Base-by-base conservation (phyloP, 2,797 vertebrate species). In the Hippopotamyrus pictus region DNA sequence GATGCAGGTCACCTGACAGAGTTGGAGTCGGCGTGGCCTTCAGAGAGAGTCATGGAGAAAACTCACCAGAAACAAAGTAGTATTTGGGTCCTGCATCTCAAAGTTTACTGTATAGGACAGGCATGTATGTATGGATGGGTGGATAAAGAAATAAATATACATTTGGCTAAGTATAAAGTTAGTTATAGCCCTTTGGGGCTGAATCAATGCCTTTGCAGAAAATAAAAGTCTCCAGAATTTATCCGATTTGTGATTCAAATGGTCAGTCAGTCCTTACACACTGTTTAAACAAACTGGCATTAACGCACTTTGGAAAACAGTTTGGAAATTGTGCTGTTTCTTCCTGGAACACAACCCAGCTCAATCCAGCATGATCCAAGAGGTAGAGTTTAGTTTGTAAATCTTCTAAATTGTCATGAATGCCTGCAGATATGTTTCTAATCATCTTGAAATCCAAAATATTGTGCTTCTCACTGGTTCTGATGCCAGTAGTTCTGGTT, bases 361-460 rank as follows among this genome's bases (percentile, higher is more conserved):
- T 33, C 65, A 12, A 17, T 73, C 65, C 65, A 33, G 65, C 65
- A 33, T 1, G 65, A 33, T 33, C 25, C 29, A 73, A 73, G 12
- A 73, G 25, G 33, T 69, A 69, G 65, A 33, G 12, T 73, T 73
- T 73, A 73, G 65, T 73, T 73, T 37, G 65, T 37, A 73, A 37
- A 73, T 73, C 65, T 73, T 73, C 65, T 37, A 3, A 73, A 73
- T 73, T 73, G 29, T 46, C 33, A 46, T 46, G 41, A 79, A n/a
- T 79, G 41, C 73, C 73, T n/a, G 73, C 17, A 79, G 73, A n/a
- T 79, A 44, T 44, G 19, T n/a, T 44, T 79, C 44, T 41, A 19
- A 79, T 79, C 17, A 79, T 79, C 73, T 79, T n/a, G 41, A n/a
- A 79, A 79, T 79, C 12, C 73, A 79, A 79, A 79, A 46, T 79